Conservation (phyloP, 2,797 vertebrate genomes). For the Micromesistius poutassou region DNA sequence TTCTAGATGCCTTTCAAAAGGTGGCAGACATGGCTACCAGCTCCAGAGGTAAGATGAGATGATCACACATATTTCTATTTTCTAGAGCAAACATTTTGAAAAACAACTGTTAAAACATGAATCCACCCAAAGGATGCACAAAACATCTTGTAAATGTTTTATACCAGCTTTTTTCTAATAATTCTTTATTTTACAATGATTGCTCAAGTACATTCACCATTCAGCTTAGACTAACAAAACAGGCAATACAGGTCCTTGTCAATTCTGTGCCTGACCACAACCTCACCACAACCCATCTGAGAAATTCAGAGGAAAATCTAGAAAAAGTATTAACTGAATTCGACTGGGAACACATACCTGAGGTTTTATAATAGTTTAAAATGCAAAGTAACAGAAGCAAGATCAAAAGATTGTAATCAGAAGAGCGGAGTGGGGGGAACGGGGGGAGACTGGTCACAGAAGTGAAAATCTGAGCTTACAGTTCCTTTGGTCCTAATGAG, state of each 20-base stretch:
- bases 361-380: no score
- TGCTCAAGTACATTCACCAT: not conserved
- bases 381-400: no score
- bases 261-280: not conserved
- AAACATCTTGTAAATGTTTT: not conserved
- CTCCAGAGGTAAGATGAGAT: constrained; percentile 82
- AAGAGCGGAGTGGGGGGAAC: not conserved
- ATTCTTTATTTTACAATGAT: not conserved
- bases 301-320: not conserved
- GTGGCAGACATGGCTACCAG: constrained; percentile 98
- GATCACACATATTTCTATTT: not conserved
- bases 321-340: no score
- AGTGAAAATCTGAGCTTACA: constrained; percentile 61
- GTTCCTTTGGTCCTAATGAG: constrained; percentile 60
- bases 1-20: constrained; percentile 98
- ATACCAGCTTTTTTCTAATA: not conserved
- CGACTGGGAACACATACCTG: no score
- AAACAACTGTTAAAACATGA: not conserved
- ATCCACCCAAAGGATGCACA: not conserved
- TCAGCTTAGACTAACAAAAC: not conserved
- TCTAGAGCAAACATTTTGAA: not conserved
- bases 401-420: no score
- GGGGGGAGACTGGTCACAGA: constrained; percentile 25
- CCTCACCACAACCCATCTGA: not conserved
- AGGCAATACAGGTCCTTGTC: not conserved